Evolutionary conservation across 2,113 vertebrate genomes (phyloP).

Genomic region (Crotalus viridis): DNA sequence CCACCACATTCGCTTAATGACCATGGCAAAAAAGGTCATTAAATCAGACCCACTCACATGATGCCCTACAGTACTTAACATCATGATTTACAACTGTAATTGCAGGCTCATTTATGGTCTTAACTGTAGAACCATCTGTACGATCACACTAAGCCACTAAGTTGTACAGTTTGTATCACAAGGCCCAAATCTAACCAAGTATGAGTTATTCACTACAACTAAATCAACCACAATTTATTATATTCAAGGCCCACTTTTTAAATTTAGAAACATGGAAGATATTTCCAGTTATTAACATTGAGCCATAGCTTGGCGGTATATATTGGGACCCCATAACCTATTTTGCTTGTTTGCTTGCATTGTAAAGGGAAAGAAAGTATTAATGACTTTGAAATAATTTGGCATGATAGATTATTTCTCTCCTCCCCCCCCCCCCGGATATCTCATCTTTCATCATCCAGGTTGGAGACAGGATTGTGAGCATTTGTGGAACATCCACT

Average conservation of each 20-base stretch:
- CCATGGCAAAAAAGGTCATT: background rate
- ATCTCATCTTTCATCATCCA: conserved; percentile 52
- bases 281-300: background rate
- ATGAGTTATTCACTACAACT: background rate
- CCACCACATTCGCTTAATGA: background rate
- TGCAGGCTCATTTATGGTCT: background rate
- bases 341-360: accelerated
- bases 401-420: background rate
- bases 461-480: conserved; percentile 94
- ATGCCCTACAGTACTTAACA: background rate
- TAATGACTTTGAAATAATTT: background rate
- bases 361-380: background rate
- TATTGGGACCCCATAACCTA: background rate
- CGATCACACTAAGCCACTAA: background rate
- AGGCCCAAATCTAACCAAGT: background rate
- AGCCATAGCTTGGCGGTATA: background rate
- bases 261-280: background rate
- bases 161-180: background rate
- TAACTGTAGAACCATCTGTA: background rate
- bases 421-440: background rate
- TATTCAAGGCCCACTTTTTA: background rate
- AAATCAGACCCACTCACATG: background rate
- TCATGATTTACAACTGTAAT: background rate
- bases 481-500: conserved; percentile 85
- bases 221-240: background rate